Evolutionary conservation across 2,113 vertebrate species (phyloP).

Genomic region (Zapus hudsonius): DNA sequence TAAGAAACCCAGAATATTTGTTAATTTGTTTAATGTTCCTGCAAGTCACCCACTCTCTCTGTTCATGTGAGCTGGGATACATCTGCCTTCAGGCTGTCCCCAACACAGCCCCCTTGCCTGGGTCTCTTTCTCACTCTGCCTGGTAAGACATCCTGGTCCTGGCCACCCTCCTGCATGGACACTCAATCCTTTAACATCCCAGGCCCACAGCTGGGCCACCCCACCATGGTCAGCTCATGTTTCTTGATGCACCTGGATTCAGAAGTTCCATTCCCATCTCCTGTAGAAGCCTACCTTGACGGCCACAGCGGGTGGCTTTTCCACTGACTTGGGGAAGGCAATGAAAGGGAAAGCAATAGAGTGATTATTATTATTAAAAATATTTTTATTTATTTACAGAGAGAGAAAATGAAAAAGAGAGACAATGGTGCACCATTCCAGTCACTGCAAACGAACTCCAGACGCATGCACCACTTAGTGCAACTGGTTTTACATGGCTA

Average conservation of each 20-base stretch:
- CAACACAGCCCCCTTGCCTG: not conserved
- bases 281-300: not conserved
- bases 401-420: too few species aligned
- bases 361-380: not conserved
- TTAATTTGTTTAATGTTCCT: not conserved
- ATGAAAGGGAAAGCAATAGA: not conserved
- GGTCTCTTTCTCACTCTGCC: not conserved
- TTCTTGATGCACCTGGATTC: not conserved
- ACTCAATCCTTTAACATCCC: not conserved
- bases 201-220: not conserved
- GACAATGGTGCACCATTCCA: too few species aligned
- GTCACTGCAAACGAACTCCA: too few species aligned
- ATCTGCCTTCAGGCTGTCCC: not conserved
- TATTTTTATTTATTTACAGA: too few species aligned
- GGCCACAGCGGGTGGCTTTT: not conserved
- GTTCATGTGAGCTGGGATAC: not conserved
- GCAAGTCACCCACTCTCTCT: not conserved
- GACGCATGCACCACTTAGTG: too few species aligned
- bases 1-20: not conserved
- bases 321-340: not conserved
- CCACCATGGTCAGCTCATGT: accelerated
- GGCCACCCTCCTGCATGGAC: not conserved
- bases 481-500: too few species aligned
- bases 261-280: not conserved
- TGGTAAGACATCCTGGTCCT: not conserved